Percentiles rank a stretch among this genome's conserved stretches.
These are phyloP conservation scores for Amblyteles armatorius DNA, from an alignment of 2,888 invertebrate species.

Conservation along the genomic window DNA sequence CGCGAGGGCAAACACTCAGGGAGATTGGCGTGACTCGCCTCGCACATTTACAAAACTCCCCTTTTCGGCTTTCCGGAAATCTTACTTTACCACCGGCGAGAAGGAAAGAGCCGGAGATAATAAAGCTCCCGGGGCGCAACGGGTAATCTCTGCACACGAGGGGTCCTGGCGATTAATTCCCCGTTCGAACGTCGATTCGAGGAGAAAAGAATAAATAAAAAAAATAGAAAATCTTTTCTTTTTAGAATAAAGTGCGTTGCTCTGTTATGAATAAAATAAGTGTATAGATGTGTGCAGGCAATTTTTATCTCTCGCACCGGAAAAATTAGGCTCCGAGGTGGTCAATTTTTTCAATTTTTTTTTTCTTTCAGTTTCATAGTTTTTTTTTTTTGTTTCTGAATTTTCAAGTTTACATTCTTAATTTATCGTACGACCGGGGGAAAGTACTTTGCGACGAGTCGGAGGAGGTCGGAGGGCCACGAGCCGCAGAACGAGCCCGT, in stretches of 20 bases:
- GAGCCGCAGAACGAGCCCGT: slow-evolving; percentile 17
- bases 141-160: slow-evolving; percentile 25
- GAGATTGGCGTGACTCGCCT: slow-evolving; percentile 74
- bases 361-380: neutral
- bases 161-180: slow-evolving; percentile 29
- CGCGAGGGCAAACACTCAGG: slow-evolving; percentile 75
- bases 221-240: too few relatives aligned
- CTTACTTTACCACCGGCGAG: slow-evolving; percentile 68
- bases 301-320: too few relatives aligned
- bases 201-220: neutral
- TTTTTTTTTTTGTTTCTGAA: neutral
- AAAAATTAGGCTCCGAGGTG: neutral
- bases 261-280: too few relatives aligned
- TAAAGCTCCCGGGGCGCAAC: slow-evolving; percentile 14
- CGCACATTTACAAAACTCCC: slow-evolving; percentile 62
- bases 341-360: neutral
- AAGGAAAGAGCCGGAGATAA: neutral
- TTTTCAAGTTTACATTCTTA: neutral
- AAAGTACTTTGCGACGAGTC: neutral
- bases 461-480: neutral
- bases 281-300: too few relatives aligned
- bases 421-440: neutral
- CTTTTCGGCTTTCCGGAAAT: slow-evolving; percentile 72
- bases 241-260: too few relatives aligned
- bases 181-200: neutral